A percentile compares a stretch with the other conserved stretches of the same genome.
Evolutionary conservation across 2,797 vertebrate species (phyloP).

Genomic region (Silurus lanzhouensis): DNA sequence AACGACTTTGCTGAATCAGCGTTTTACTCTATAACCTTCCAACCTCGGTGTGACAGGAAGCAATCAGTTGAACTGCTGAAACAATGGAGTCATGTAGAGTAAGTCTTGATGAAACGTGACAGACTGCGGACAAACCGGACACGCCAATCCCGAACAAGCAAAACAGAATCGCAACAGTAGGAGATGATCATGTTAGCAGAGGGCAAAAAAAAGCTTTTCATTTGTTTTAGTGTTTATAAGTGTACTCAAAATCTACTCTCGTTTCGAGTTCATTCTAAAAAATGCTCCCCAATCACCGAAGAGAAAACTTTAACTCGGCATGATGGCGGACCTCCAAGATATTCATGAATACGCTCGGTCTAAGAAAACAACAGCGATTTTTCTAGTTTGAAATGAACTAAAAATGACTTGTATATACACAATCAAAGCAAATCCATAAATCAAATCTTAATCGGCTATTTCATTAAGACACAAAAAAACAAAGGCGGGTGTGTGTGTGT

Average conservation of each 20-base stretch:
- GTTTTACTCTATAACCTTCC: conserved; percentile 1
- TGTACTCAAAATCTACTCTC: background rate
- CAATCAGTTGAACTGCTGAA: background rate
- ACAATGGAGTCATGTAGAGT: background rate
- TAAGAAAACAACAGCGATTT: background rate
- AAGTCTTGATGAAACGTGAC: conserved; percentile 8
- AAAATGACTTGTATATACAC: background rate
- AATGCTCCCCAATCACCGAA: background rate
- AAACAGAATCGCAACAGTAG: background rate
- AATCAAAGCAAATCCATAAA: background rate
- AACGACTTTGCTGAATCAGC: background rate
- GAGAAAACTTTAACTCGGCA: background rate
- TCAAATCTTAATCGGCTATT: background rate
- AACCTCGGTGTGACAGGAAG: conserved; percentile 12
- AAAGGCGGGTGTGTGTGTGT: background rate
- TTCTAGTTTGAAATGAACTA: background rate
- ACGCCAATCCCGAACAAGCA: background rate
- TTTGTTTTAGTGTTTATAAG: background rate
- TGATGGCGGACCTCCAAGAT: background rate
- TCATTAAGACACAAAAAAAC: background rate
- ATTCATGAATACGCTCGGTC: background rate
- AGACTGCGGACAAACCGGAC: background rate
- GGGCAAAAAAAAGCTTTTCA: background rate
- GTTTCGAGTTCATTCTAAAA: background rate
- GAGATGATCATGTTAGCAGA: background rate